phyloP scores from a whole-genome alignment of 2,888 invertebrate genomes.

The Chirona hameri region DNA sequence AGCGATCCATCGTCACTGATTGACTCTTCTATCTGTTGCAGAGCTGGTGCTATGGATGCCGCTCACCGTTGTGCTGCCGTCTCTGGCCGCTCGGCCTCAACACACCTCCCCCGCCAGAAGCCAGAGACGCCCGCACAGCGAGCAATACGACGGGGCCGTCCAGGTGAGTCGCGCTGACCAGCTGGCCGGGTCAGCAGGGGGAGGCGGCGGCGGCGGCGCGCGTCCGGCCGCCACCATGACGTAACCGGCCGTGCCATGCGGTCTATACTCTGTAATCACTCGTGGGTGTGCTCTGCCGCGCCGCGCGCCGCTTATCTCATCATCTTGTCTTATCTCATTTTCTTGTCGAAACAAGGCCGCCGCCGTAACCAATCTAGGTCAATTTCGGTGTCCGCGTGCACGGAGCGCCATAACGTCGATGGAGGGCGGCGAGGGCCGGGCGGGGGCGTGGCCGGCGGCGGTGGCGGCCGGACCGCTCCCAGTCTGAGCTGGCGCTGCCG shows the following conservation, averaged over 20 bases:
- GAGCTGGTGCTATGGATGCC: constrained; percentile 5
- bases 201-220: background rate
- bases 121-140: background rate
- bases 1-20: background rate
- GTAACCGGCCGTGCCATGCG: background rate
- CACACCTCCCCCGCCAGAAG: background rate
- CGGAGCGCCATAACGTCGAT: background rate
- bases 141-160: background rate
- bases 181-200: background rate
- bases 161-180: background rate
- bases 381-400: background rate
- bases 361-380: background rate
- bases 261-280: background rate
- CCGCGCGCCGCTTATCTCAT: background rate
- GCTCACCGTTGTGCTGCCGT: background rate
- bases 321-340: background rate
- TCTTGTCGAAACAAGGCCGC: background rate
- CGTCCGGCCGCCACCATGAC: background rate
- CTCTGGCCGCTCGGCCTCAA: background rate
- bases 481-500: too few species aligned
- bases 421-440: background rate
- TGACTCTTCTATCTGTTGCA: background rate
- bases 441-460: background rate
- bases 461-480: too few species aligned
- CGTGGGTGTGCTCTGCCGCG: constrained; percentile 8